Evolutionary conservation across 2,113 vertebrate species (phyloP), one percentile per base, ranked within the genome.

Genomic region (Talpa occidentalis): DNA sequence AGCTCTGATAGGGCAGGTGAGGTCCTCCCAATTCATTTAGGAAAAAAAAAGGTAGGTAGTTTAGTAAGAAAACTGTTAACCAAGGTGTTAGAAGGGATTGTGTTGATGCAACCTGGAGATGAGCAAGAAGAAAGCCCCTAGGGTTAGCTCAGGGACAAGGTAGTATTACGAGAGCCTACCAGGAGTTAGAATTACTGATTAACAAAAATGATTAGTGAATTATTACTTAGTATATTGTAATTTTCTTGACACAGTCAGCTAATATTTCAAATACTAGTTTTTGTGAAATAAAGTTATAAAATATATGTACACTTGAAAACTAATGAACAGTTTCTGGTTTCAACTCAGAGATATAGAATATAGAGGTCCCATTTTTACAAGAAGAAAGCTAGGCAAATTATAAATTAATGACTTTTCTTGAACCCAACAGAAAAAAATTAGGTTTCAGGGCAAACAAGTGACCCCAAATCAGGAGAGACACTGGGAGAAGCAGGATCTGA

Each of bases 1-100:
- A 91, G 52, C 32, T 96, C 83, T 92, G 77, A 52, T 87, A 10
- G 90, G 60, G 37, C 76, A 78, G 67, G 47, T 86, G 76, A 94
- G 64, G 52, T 91, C 44, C 11, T 79, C 40, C 12, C 62, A 76
- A 26, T 89, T 30, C 59, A 70, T 37, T 83, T n/a, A 84, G 66
- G 30, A 90, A 59, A 79, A 56, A 78, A 95, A 80, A 49, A 59
- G 62, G 66, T 49, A 80, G 76, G 32, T 81, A 80, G 64, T 92
- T 74, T 10, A 78, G 16, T 54, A 77, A 73, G 69, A 4, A 37
- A 90, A 49, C 74, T 81, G 35, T 67, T 81, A 88, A 90, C 72
- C 64, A 86, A 83, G 86, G 81, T 6, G 1, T 35, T 62, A 26
- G 54, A 77, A 90, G 54, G 52, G 28, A 69, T 67, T 79, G 1